Conservation (phyloP, 2,113 vertebrate species). For the Alethe castanea region DNA sequence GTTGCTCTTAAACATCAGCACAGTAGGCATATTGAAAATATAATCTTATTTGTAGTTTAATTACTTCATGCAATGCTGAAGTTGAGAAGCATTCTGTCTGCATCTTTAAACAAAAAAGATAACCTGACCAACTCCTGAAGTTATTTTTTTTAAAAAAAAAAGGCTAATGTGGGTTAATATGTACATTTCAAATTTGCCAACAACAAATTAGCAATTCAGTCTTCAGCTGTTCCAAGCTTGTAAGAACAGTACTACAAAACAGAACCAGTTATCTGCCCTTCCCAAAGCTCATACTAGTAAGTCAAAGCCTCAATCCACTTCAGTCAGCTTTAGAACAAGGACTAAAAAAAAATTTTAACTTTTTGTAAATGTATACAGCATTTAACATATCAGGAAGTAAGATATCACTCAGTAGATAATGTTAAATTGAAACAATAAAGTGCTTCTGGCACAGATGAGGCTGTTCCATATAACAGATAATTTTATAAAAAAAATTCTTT, state of each 20-base stretch:
- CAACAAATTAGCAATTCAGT: neutral
- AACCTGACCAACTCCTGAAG: neutral
- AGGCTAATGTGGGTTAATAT: neutral
- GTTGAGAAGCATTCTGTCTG: neutral
- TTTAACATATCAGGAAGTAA: neutral
- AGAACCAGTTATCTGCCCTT: neutral
- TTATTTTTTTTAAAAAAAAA: too few relatives aligned
- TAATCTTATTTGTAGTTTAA: neutral
- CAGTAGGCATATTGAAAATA: neutral
- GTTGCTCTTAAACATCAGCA: neutral
- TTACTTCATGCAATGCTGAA: neutral
- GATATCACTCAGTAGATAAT: neutral
- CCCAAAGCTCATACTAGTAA: neutral
- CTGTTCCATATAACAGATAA: neutral
- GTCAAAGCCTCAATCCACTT: neutral
- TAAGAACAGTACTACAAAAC: neutral
- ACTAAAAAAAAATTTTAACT: neutral
- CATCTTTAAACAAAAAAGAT: neutral
- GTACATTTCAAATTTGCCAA: neutral
- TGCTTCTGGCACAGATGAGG: neutral
- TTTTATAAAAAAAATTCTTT: neutral
- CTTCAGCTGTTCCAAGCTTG: neutral
- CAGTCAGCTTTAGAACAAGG: neutral
- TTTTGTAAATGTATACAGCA: neutral
- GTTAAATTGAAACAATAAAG: neutral